Base-by-base conservation (phyloP, 2,797 vertebrate genomes). In the Micrastur ruficollis region DNA sequence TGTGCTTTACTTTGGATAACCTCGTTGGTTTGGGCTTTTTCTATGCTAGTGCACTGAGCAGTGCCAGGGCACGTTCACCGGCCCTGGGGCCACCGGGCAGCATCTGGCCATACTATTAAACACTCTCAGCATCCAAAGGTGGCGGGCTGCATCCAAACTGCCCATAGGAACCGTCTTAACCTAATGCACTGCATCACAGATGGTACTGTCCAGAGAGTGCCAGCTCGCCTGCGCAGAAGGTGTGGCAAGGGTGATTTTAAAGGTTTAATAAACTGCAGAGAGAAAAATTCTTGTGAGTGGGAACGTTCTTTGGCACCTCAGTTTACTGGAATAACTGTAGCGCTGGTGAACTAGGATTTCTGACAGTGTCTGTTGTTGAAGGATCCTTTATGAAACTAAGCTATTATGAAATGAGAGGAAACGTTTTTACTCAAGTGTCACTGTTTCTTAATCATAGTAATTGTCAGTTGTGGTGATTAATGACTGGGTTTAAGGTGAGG, bases 31-130 rank as follows among this genome's bases (percentile, higher is more conserved):
- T 66, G 59, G 19, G 16, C 3, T 44, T 47, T 73, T 40, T 34
- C 61, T 66, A 1, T 9, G 7, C 20, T 50, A 44, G 56, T 0
- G 0, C 25, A 17, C 17, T 0, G 2, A 55, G 47, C 50, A 15
- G 11, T 31, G 36, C 32, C 47, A 31, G 32, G 47, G 12, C 16
- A 18, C 0, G 17, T 36, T 86, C 31, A 5, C 12, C 2, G 2
- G 27, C 56, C 38, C 42, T 0, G 0, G 56, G 75, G 52, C 70
- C 53, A 68, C 13, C 86, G 67, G 61, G 21, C 12, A 15, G 61
- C 56, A 59, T 59, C 86, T 86, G 89, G 71, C 36, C 11, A 0
- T 21, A 8, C 19, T 25, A 0, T 61, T 40, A 34, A 89, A 55
- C 20, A 7, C 12, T 36, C 22, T 32, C 36, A 29, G 7, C 26